Evolutionary conservation across 2,113 vertebrate genomes (phyloP).

Genomic region (Pygathrix nemaeus): DNA sequence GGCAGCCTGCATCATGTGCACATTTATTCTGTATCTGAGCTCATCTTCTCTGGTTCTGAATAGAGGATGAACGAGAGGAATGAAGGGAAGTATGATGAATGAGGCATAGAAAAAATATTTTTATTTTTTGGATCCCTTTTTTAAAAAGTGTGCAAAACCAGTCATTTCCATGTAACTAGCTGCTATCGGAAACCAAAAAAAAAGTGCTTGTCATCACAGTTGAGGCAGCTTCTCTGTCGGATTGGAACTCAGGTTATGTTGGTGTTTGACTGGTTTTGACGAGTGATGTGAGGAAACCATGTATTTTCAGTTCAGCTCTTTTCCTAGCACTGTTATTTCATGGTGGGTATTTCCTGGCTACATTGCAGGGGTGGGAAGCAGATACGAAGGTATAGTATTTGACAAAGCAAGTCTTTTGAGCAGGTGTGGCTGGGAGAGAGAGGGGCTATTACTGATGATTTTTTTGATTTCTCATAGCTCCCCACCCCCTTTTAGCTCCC

Average conservation of each 20-base stretch:
- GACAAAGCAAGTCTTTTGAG: neutral
- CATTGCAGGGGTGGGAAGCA: neutral
- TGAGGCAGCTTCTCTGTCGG: neutral
- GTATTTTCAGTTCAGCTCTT: neutral
- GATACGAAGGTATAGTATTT: neutral
- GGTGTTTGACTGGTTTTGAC: neutral
- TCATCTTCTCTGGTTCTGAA: neutral
- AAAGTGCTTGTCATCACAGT: neutral
- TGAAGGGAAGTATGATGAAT: neutral
- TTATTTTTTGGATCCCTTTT: constrained; percentile 23
- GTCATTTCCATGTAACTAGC: neutral
- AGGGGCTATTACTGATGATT: neutral
- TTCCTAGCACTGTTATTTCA: neutral
- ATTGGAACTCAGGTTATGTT: neutral
- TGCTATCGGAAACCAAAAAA: neutral
- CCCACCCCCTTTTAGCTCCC: neutral
- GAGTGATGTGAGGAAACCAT: neutral
- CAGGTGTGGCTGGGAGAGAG: fast-evolving
- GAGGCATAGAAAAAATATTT: neutral
- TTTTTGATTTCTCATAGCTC: neutral
- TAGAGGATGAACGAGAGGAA: neutral
- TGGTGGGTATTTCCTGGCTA: neutral
- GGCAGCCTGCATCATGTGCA: neutral
- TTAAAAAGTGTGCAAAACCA: neutral
- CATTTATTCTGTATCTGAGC: neutral